Evolutionary conservation across 2,113 vertebrate species (phyloP), one percentile per base, ranked within the genome.

Genomic region (Dasyurus viverrinus): DNA sequence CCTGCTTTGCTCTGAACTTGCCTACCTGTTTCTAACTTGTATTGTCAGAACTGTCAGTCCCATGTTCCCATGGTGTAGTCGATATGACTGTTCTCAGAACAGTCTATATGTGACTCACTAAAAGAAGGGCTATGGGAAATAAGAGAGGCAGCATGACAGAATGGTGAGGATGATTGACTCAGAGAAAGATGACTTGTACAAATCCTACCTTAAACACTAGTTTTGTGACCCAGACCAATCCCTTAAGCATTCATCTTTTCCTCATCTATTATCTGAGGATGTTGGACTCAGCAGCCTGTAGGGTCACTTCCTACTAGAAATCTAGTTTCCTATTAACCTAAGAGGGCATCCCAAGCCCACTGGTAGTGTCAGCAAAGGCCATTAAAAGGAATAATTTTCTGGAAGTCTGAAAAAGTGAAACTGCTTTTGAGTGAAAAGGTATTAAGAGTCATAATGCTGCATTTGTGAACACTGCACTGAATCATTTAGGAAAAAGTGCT

Each of bases 401-500:
- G 36, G 68, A 84, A 84, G 7, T 84, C 36, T 8, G 16, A 42
- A 30, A 84, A 42, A 84, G 19, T 84, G 68, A 84, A 84, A 42
- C n/a, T 23, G 6, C 7, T 53, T 94, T 46, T 27, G 48, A 54
- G 90, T 4, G 47, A 53, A 92, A 94, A 26, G 0, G 14, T 92
- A 76, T 94, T 27, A 92, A 96, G 89, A 36, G 89, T 2, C 1
- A 54, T 23, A n/a, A 53, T 36, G 50, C 1, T 48, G 9, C 60
- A 54, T n/a, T 54, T 91, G 24, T 42, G 46, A 90, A 22, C 42
- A 93, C 46, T 92, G 57, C 48, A 90, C 14, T 2, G 7, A 84
- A 46, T 91, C 91, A 54, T 94, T 91, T 90, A 89, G 36, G 53
- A 23, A 91, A 54, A 95, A 91, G 19, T 25, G 3, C 26, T 76